Base-by-base conservation (phyloP, 2,797 vertebrate genomes). In the Calcarius lapponicus region DNA sequence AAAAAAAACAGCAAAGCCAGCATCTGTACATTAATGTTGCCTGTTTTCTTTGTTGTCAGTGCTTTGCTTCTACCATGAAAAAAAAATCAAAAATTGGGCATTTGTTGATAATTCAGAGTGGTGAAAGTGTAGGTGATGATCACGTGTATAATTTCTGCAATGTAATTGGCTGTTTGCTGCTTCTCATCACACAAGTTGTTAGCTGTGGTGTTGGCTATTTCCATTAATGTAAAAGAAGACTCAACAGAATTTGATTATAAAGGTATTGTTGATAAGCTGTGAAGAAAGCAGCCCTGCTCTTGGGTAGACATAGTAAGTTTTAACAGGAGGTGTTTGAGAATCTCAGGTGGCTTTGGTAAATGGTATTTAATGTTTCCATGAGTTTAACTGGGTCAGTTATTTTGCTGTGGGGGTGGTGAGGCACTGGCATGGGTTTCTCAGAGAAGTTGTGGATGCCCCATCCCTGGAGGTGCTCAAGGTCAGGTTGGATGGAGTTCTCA, bases 271-370 rank as follows among this genome's bases (percentile, higher is more conserved):
- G 64, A 85, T 72, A 38, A 10, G 15, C 64, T 76, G 29, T 40
- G 54, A 85, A 54, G 78, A 78, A 50, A 79, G n/a, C 64, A 69
- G 45, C 2, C 11, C 79, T 86, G 11, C 24, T 80, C n/a, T 66
- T 81, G 19, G 3, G 19, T 80, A 86, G 57, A 62, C 21, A 2
- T 42, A 76, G 60, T 76, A 62, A 72, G 43, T 95, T 88, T 56
- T 91, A 36, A 40, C 17, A 64, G 56, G 36, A 42, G 29, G 11
- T 60, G 25, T 73, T 88, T 92, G 56, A 73, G 92, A 51, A 78
- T 93, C 40, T 54, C 67, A 42, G 40, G 74, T 86, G 66, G 56
- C 40, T 90, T 94, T 96, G 88, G 54, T 78, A 74, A 57, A 84
- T 72, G 74, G 56, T 87, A 62, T 90, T 88, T 65, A 82, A 47